Evolutionary conservation across 2,113 vertebrate species (phyloP).

Genomic region (Aythya baeri): DNA sequence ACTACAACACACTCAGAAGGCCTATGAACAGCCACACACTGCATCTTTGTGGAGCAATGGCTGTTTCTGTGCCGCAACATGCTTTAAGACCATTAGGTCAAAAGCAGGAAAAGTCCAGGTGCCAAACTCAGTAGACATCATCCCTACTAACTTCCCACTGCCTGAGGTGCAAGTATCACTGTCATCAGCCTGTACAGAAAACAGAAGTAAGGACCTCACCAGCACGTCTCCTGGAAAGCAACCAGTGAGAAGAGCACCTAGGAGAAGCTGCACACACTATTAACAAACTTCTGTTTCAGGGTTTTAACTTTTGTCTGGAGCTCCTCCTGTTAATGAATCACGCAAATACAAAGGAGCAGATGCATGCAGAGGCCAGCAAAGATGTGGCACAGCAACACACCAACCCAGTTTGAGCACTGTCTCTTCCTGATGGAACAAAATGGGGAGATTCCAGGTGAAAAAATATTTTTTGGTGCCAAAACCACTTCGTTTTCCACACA

Average conservation of each 20-base stretch:
- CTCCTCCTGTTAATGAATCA: neutral
- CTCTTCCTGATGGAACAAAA: neutral
- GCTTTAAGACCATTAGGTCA: neutral
- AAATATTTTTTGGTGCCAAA: neutral
- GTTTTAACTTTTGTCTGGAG: neutral
- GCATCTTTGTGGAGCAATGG: rapidly evolving
- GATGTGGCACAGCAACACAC: rapidly evolving
- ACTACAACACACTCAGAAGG: neutral
- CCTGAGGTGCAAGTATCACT: neutral
- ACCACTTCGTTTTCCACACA: neutral
- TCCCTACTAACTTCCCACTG: neutral
- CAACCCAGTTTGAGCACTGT: neutral
- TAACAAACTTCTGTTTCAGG: neutral
- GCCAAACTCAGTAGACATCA: neutral
- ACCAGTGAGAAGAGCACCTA: neutral
- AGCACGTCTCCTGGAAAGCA: neutral
- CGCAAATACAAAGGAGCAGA: neutral
- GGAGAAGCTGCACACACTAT: neutral
- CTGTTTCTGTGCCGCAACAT: neutral
- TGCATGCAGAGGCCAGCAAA: neutral
- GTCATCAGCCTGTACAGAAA: neutral
- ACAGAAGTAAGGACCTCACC: neutral
- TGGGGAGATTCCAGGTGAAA: neutral
- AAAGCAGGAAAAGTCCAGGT: neutral
- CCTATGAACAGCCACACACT: rapidly evolving